Base-by-base conservation (phyloP, 1,140 invertebrate species). In the Eumeta japonica region DNA sequence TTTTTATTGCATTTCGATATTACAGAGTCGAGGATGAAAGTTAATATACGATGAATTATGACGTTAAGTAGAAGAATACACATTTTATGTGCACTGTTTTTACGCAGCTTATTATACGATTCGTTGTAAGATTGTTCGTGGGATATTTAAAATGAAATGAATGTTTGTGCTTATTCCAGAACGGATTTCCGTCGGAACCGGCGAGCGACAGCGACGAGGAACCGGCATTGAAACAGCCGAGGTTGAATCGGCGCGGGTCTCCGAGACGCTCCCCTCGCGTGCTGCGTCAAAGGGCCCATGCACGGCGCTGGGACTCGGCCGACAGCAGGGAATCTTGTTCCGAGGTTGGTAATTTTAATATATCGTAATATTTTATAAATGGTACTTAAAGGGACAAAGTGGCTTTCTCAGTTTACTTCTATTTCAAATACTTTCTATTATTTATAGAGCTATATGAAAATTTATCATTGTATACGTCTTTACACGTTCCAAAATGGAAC, bases 171-270 rank as follows among this genome's bases (percentile, higher is more conserved):
- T 18, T 14, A 14, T 58, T 67, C 24, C 62, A 73, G 68, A 57
- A 52, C 35, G 52, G 51, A 35, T 40, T 50, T 16, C 51, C 62
- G 43, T 52, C 51, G 4, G 65, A 68, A 33, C 50, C 48, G 4
- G 55, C 54, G 3, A 75, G 66, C 31, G 81, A 83, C 46, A 83
- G 81, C 58, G 83, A 84, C 73, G 83, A 86, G 65, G 84, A 85
- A 52, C 84, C 84, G 18, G 81, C 83, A 20, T 75, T 78, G 41
- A 87, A 87, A 52, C 82, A 83, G 41, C 81, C 81, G n/a, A 66
- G 83, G 16, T 71, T 84, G 9, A 75, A 73, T 47, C 68, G 56
- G 14, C 55, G 60, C 2, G 60, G 62, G 0, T 68, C 66, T 0
- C 68, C 66, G 4, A 40, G 58, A 3, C 46, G 66, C 31, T 9